These are phyloP conservation scores for Hyppa rectilinea DNA, from an alignment of 2,888 invertebrate genomes.

Conservation along the genomic window DNA sequence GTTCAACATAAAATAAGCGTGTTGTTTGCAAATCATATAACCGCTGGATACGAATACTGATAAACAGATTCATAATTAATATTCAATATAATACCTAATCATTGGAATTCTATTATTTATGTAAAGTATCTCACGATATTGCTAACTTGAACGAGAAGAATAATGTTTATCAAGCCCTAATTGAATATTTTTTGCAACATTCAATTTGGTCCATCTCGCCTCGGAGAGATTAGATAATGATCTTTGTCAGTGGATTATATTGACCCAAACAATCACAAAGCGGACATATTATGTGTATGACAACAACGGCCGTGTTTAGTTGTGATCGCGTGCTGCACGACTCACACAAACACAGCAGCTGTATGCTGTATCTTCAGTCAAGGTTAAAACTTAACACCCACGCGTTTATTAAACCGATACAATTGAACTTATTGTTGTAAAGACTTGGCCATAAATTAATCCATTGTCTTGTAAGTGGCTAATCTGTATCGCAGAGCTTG, in stretches of 20 bases:
- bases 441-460: constrained; percentile 57
- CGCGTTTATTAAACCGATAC: constrained; percentile 57
- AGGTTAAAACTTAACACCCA: constrained; percentile 63
- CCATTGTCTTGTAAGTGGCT: constrained; percentile 56
- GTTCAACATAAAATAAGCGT: neutral
- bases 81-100: constrained; percentile 15
- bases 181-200: neutral
- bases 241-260: constrained; percentile 49
- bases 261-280: constrained; percentile 38
- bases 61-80: neutral
- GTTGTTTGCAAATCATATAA: constrained; percentile 10
- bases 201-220: constrained; percentile 1
- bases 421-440: constrained; percentile 58
- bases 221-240: constrained; percentile 15
- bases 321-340: constrained; percentile 65
- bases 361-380: constrained; percentile 63
- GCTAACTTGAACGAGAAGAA: constrained; percentile 4
- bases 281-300: constrained; percentile 26
- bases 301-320: constrained; percentile 54
- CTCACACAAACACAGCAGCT: constrained; percentile 53
- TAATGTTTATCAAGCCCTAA: constrained; percentile 7
- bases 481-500: constrained; percentile 39
- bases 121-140: constrained; percentile 5
- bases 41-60: neutral
- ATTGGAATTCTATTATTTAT: neutral